Conservation (phyloP, 2,797 vertebrate species). For the Tauraco hartlaubi region DNA sequence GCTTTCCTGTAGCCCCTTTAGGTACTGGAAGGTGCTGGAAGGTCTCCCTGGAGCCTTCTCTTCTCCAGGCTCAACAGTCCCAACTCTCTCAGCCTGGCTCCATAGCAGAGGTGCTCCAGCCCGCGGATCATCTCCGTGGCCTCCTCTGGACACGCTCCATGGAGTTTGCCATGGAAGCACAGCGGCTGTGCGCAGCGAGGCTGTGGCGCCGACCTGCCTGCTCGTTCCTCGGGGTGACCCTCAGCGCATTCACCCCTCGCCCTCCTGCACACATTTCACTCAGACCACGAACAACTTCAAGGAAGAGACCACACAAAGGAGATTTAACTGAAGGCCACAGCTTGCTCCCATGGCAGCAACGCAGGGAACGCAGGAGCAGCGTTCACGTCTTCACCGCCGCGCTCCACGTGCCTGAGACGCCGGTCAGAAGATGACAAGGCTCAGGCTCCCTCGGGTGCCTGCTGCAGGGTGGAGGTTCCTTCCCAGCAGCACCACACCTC, state of each 20-base stretch:
- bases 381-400: rapidly evolving
- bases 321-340: not conserved
- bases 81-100: too few species aligned
- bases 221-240: not conserved
- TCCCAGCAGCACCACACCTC: rapidly evolving
- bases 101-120: too few species aligned
- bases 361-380: not conserved
- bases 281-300: rapidly evolving
- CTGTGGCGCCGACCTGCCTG: too few species aligned
- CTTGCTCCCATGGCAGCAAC: rapidly evolving
- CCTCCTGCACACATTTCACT: too few species aligned
- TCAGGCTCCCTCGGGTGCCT: too few species aligned
- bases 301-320: not conserved
- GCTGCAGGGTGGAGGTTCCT: rapidly evolving
- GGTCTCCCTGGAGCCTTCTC: too few species aligned
- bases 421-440: not conserved
- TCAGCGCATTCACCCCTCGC: rapidly evolving
- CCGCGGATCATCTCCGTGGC: too few species aligned
- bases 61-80: too few species aligned
- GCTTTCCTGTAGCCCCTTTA: too few species aligned
- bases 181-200: not conserved
- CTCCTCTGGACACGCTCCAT: too few species aligned
- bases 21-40: too few species aligned
- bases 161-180: not conserved
- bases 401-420: not conserved